A percentile compares a stretch with the other conserved stretches of the same genome.
phyloP scores from a whole-genome alignment of 2,888 invertebrate genomes.

The Amphipyra tragopoginis region DNA sequence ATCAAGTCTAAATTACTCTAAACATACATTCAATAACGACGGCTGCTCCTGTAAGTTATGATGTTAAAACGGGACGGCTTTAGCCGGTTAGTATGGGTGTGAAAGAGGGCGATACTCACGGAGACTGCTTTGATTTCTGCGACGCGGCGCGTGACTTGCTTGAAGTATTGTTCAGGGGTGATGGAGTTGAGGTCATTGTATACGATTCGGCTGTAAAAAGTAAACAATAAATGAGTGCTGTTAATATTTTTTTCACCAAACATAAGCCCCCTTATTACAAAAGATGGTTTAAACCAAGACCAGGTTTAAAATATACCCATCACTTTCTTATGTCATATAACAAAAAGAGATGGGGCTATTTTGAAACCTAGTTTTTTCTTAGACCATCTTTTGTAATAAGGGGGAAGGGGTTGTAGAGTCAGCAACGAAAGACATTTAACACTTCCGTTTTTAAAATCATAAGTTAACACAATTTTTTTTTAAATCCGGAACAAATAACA shows the following conservation, averaged over 20 bases:
- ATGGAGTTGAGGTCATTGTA: conserved; percentile 97
- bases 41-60: conserved; percentile 69
- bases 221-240: conserved; percentile 8
- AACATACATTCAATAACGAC: conserved; percentile 72
- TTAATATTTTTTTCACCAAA: not conserved
- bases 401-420: too few relatives aligned
- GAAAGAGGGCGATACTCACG: conserved; percentile 88
- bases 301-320: too few relatives aligned
- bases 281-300: too few relatives aligned
- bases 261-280: not conserved
- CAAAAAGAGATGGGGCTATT: too few relatives aligned
- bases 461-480: too few relatives aligned
- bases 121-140: conserved; percentile 97
- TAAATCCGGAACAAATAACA: too few relatives aligned
- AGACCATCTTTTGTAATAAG: too few relatives aligned
- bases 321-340: too few relatives aligned
- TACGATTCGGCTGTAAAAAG: conserved; percentile 93
- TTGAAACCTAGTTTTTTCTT: too few relatives aligned
- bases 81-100: conserved; percentile 44
- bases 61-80: conserved; percentile 61
- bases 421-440: too few relatives aligned
- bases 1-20: conserved; percentile 45
- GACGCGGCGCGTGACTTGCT: conserved; percentile 96
- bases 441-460: too few relatives aligned
- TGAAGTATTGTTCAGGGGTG: conserved; percentile 98